A percentile compares a stretch with the other conserved stretches of the same genome.
phyloP scores from a whole-genome alignment of 2,113 vertebrate species.

The Cinclus cinclus region DNA sequence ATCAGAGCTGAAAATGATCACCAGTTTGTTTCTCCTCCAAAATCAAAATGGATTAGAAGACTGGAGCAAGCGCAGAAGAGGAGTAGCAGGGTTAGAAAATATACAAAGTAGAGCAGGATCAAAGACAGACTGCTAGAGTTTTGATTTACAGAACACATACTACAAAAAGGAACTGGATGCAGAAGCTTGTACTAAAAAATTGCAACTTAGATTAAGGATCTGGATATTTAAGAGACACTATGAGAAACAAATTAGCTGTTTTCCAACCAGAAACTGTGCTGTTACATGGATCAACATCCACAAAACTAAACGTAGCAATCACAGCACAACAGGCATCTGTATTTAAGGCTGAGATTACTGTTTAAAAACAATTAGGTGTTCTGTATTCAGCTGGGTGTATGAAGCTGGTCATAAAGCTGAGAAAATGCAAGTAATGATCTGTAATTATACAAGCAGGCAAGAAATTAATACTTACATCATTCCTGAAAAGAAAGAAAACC shows the following conservation, averaged over 20 bases:
- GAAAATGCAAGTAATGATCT: background rate
- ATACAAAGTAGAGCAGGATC: background rate
- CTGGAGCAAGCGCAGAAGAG: background rate
- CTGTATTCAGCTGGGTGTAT: background rate
- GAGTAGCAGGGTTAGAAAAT: background rate
- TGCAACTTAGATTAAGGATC: background rate
- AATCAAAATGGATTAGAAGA: background rate
- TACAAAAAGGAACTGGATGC: background rate
- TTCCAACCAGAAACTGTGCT: background rate
- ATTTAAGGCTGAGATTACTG: background rate
- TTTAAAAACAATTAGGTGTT: background rate
- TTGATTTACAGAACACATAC: background rate
- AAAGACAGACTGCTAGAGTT: background rate
- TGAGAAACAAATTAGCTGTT: fast-evolving
- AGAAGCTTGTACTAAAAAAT: background rate
- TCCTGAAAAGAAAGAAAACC: background rate
- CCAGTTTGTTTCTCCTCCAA: background rate
- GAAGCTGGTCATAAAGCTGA: background rate
- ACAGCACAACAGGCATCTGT: background rate
- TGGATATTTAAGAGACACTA: background rate
- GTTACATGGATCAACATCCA: background rate
- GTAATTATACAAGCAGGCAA: background rate
- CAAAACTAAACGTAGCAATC: background rate
- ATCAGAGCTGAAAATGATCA: background rate
- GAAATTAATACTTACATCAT: background rate